Evolutionary conservation across 2,888 invertebrate species (phyloP).

Genomic region (Sialis lutaria): DNA sequence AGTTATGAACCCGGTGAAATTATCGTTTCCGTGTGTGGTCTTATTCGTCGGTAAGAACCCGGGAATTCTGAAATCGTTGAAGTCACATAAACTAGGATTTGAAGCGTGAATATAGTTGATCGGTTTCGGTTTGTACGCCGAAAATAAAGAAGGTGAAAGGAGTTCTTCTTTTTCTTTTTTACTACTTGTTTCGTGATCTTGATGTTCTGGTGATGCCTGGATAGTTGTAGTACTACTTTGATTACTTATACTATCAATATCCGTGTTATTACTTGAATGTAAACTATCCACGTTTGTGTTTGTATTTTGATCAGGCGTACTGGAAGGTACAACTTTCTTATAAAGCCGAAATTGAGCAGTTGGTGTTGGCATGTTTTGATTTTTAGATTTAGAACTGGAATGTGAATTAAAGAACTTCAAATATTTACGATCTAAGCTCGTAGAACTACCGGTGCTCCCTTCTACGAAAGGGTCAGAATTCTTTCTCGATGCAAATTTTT

Average conservation of each 20-base stretch:
- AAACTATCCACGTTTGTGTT: not conserved
- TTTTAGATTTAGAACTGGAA: slow-evolving; percentile 23
- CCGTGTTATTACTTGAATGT: not conserved
- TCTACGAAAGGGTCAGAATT: slow-evolving; percentile 21
- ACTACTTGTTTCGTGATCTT: slow-evolving; percentile 5
- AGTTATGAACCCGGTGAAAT: slow-evolving; percentile 50
- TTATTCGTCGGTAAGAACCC: slow-evolving; percentile 23
- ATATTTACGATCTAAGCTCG: slow-evolving; percentile 57
- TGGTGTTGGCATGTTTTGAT: slow-evolving; percentile 49
- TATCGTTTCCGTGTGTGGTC: slow-evolving; percentile 30
- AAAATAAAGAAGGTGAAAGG: slow-evolving; percentile 8
- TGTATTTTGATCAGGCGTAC: slow-evolving; percentile 12
- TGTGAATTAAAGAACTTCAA: slow-evolving; percentile 33
- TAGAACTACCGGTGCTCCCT: slow-evolving; percentile 31
- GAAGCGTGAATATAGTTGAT: slow-evolving; percentile 51
- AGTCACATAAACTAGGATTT: slow-evolving; percentile 51
- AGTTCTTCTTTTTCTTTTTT: slow-evolving; percentile 4
- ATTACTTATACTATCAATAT: not conserved
- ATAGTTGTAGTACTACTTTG: not conserved
- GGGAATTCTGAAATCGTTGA: slow-evolving; percentile 24
- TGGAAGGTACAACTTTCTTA: slow-evolving; percentile 40
- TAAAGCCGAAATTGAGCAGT: slow-evolving; percentile 65
- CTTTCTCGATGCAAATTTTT: slow-evolving; percentile 42
- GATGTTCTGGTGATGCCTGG: slow-evolving; percentile 7
- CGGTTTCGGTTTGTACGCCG: slow-evolving; percentile 24